Evolutionary conservation across 1,140 invertebrate genomes (phyloP), one percentile per base, ranked within the genome.

Genomic region (Stegodyphus mimosarum): DNA sequence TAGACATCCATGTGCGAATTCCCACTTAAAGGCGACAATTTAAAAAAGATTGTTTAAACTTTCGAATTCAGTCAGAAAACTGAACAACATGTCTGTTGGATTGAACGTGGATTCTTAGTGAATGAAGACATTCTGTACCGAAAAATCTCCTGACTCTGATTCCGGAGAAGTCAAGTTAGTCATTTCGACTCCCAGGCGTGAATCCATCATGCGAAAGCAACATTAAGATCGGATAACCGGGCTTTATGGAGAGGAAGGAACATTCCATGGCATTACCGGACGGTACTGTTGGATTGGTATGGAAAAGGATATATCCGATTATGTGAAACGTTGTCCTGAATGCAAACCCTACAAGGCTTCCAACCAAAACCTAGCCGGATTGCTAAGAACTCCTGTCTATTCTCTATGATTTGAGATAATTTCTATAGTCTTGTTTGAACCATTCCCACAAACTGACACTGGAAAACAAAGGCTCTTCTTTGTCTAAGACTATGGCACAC

Each of bases 61-160:
- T 55, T 55, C 13, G 53, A 55, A 55, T 55, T 13, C 53, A 7
- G 7, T 13, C 53, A 55, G 53, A 55, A 55, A 55, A 55, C 13
- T 13, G 53, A 55, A 55, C 7, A 55, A 55, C 13, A 55, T 55
- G 53, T 13, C 13, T 7, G 13, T 7, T 55, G 53, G 53, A 55
- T 55, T 55, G 53, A 72, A 50, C 33, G 33, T 15, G 6, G 70
- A 50, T 74, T 17, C 49, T 52, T 74, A 13, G n/a, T 74, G 72
- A 74, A 74, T 55, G n/a, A 55, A 74, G 72, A 51, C 7, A 51
- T 74, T 17, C 11, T 55, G 6, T 74, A 55, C 17, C 51, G 50
- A 13, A 53, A 53, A 5, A 51, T 55, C 7, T n/a, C 11, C 72
- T 49, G 50, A 74, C 13, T 7, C 50, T n/a, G 50, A 74, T 74